Conservation (phyloP, 2,797 vertebrate species). For the Labeo calbasu region DNA sequence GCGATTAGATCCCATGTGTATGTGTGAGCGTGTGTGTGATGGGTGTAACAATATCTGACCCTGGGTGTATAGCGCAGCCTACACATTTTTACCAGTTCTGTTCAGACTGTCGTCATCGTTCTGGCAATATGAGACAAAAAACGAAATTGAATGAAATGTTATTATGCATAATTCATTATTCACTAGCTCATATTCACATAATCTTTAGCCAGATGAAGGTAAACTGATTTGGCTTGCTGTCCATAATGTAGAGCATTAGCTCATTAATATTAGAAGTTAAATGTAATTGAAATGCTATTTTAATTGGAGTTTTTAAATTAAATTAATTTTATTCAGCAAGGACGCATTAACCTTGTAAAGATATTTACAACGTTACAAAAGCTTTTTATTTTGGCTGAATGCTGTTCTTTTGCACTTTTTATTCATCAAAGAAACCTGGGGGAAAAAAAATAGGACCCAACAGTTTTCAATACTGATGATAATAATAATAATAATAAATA, state of each 20-base stretch:
- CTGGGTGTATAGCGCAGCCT: conserved; percentile 8
- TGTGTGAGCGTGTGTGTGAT: conserved; percentile 20
- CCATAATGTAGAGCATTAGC: background rate
- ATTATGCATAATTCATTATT: background rate
- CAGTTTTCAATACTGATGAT: too few relatives aligned
- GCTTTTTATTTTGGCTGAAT: too few relatives aligned
- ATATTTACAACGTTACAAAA: too few relatives aligned
- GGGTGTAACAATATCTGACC: background rate
- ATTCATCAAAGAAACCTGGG: too few relatives aligned
- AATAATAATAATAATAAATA: too few relatives aligned
- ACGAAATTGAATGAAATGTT: background rate
- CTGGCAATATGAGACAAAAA: background rate
- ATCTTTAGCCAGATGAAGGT: background rate
- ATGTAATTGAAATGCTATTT: too few relatives aligned
- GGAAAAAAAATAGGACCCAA: too few relatives aligned
- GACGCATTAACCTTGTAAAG: too few relatives aligned
- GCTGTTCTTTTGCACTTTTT: too few relatives aligned
- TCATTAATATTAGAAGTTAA: background rate
- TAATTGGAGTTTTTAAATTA: too few relatives aligned
- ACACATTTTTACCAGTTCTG: background rate
- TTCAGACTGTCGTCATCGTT: background rate
- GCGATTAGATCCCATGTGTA: background rate
- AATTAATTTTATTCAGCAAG: too few relatives aligned
- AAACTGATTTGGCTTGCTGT: background rate
- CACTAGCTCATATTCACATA: background rate